Evolutionary conservation across 2,888 invertebrate genomes (phyloP).

Genomic region (Sinhomidia bicolor): DNA sequence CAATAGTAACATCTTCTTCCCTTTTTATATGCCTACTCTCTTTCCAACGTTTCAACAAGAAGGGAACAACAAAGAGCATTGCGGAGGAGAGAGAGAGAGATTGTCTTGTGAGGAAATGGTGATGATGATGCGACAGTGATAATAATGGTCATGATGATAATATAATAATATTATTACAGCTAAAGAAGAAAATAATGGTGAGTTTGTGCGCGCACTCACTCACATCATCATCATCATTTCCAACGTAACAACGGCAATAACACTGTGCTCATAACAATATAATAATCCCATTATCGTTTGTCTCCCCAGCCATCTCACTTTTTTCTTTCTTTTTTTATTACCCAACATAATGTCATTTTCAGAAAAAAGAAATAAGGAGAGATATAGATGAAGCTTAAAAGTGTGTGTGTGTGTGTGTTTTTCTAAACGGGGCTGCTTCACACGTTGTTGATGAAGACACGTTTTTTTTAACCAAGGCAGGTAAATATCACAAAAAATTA

Average conservation of each 20-base stretch:
- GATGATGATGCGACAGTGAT: background rate
- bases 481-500: background rate
- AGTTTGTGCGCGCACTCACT: constrained; percentile 67
- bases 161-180: too few relatives aligned
- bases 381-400: background rate
- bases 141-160: too few relatives aligned
- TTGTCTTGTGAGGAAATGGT: too few relatives aligned
- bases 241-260: background rate
- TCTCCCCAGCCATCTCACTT: constrained; percentile 65
- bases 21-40: background rate
- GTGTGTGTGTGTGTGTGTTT: background rate
- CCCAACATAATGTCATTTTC: background rate
- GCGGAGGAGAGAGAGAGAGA: too few relatives aligned
- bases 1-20: constrained; percentile 36
- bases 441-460: constrained; percentile 5
- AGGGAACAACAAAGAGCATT: too few relatives aligned
- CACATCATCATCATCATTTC: background rate
- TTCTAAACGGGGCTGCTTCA: too few relatives aligned
- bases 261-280: constrained; percentile 61
- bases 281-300: constrained; percentile 74
- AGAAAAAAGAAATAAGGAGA: background rate
- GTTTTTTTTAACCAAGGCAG: background rate
- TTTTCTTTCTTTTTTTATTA: constrained; percentile 59
- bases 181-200: constrained; percentile 52
- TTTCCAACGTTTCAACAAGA: too few relatives aligned